These are phyloP conservation scores for Oreohelix idahoensis DNA, from an alignment of 1,140 invertebrate genomes.

Conservation along the genomic window DNA sequence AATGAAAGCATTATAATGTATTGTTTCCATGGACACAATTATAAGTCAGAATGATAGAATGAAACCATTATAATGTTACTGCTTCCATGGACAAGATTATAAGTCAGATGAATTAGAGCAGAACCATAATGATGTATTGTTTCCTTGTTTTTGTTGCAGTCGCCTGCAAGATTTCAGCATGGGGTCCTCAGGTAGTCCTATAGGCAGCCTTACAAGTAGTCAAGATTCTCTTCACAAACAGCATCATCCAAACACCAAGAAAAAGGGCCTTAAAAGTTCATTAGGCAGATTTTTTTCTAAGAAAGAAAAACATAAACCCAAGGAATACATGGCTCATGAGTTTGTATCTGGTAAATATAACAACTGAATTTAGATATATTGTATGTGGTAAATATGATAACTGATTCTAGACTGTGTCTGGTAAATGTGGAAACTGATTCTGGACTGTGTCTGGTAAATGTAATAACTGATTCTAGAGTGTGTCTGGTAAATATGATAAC, in stretches of 20 bases:
- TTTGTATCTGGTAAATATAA: slow-evolving; percentile 49
- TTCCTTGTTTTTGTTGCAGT: slow-evolving; percentile 34
- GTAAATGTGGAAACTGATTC: too few species aligned
- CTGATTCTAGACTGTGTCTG: too few species aligned
- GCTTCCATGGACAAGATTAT: not conserved
- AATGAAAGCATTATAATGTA: too few species aligned
- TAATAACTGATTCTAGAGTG: too few species aligned
- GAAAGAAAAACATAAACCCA: slow-evolving; percentile 85
- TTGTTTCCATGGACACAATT: too few species aligned
- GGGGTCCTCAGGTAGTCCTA: slow-evolving; percentile 76
- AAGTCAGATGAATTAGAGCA: not conserved
- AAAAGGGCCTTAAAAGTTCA: slow-evolving; percentile 96
- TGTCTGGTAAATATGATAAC: too few species aligned
- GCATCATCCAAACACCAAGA: slow-evolving; percentile 83
- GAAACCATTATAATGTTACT: not conserved
- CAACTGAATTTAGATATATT: too few species aligned
- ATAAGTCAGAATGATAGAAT: too few species aligned
- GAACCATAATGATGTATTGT: too few species aligned
- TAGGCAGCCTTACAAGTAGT: slow-evolving; percentile 76
- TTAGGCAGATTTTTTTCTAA: too few species aligned
- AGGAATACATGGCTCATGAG: slow-evolving; percentile 40
- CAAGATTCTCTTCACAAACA: slow-evolving; percentile 83
- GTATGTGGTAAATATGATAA: too few species aligned
- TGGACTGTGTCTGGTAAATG: too few species aligned
- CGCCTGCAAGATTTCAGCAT: slow-evolving; percentile 70